phyloP scores from a whole-genome alignment of 2,113 vertebrate species.

The Pampusana beccarii region DNA sequence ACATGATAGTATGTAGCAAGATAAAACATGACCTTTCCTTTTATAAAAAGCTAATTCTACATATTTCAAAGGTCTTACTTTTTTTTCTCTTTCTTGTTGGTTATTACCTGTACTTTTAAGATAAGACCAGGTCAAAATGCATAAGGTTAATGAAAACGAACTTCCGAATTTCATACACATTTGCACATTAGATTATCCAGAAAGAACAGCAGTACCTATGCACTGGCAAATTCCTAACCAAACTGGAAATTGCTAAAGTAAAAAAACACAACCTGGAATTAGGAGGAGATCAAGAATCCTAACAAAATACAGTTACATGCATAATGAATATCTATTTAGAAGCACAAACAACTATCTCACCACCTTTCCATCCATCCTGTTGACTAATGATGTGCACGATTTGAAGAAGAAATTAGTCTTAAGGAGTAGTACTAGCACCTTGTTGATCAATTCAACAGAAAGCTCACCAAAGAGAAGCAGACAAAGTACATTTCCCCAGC shows the following conservation, averaged over 20 bases:
- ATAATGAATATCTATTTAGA: constrained; percentile 24
- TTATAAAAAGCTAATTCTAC: constrained; percentile 1
- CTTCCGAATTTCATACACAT: background rate
- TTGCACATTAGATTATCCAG: background rate
- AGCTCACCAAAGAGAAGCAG: background rate
- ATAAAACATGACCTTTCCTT: constrained; percentile 14
- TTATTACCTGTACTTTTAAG: constrained; percentile 16
- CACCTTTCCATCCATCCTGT: constrained; percentile 30
- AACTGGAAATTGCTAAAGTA: background rate
- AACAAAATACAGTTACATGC: background rate
- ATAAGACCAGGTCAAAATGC: constrained; percentile 11
- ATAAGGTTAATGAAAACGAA: background rate
- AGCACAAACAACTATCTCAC: constrained; percentile 43
- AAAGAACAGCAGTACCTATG: background rate
- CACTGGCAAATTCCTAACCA: background rate
- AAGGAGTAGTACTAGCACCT: constrained; percentile 2
- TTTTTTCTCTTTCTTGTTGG: background rate
- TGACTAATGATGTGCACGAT: background rate
- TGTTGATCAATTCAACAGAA: constrained; percentile 32
- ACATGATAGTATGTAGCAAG: background rate
- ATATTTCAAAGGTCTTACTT: background rate
- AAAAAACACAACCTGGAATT: background rate
- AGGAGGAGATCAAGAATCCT: background rate
- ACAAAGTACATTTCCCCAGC: background rate
- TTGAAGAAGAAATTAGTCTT: constrained; percentile 39